Conservation (phyloP, 2,888 invertebrate species). For the Meteorus cinctellus region DNA sequence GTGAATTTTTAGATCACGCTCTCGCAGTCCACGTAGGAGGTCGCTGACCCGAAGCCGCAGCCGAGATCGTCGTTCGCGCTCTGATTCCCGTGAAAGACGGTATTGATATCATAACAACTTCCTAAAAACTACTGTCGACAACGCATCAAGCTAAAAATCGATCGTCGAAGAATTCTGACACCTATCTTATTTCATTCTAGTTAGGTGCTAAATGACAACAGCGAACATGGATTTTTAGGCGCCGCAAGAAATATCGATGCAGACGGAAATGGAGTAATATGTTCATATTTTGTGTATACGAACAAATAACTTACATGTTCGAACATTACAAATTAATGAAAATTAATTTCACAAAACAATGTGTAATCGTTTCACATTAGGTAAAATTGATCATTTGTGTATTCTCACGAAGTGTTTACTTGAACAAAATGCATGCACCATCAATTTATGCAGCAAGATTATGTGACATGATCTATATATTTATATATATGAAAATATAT, state of each 20-base stretch:
- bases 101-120: slow-evolving; percentile 49
- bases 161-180: not conserved
- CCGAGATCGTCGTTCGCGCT: slow-evolving; percentile 71
- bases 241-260: not conserved
- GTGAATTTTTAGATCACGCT: slow-evolving; percentile 68
- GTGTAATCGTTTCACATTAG: not conserved
- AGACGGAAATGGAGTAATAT: slow-evolving; percentile 7
- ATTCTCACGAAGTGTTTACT: slow-evolving; percentile 1
- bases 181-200: not conserved
- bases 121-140: not conserved
- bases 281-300: slow-evolving; percentile 9
- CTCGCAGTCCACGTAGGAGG: slow-evolving; percentile 70
- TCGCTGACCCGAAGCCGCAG: slow-evolving; percentile 71
- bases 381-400: slow-evolving; percentile 6
- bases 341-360: not conserved
- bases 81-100: slow-evolving; percentile 72
- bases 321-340: not conserved
- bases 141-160: not conserved
- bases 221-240: not conserved
- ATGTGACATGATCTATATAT: not conserved
- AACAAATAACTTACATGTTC: not conserved
- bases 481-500: not conserved
- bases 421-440: slow-evolving; percentile 5
- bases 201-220: not conserved
- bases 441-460: slow-evolving; percentile 5